Evolutionary conservation across 2,113 vertebrate genomes (phyloP).

Genomic region (Sander lucioperca): DNA sequence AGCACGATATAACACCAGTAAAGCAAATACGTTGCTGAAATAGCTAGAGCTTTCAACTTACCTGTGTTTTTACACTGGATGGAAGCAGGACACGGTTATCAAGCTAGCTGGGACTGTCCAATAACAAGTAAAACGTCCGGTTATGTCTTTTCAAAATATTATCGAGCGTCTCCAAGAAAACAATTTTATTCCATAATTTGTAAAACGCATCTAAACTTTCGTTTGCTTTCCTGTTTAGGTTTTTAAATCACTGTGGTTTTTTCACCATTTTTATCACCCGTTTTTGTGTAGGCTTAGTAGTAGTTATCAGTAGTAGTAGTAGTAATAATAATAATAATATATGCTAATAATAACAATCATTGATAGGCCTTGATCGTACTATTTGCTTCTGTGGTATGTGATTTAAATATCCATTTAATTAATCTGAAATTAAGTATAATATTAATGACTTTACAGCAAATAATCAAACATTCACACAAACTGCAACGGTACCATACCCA

Average conservation of each 20-base stretch:
- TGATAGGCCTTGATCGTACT: background rate
- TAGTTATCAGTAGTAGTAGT: too few species aligned
- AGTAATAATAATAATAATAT: too few species aligned
- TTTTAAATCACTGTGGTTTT: too few species aligned
- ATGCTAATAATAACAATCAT: background rate
- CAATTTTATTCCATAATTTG: too few species aligned
- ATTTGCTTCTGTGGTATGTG: background rate
- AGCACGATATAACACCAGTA: too few species aligned
- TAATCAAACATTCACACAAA: background rate
- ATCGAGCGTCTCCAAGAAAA: background rate
- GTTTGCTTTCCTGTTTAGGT: background rate
- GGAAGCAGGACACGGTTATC: background rate
- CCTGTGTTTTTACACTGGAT: constrained; percentile 62
- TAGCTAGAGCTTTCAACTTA: constrained; percentile 25
- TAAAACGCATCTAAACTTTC: background rate
- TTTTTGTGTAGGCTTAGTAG: too few species aligned
- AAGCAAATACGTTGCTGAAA: background rate
- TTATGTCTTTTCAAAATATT: constrained; percentile 38
- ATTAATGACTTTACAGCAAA: background rate
- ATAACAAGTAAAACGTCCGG: constrained; percentile 6
- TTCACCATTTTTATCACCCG: too few species aligned
- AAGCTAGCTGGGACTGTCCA: background rate
- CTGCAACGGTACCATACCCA: background rate
- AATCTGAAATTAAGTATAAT: background rate
- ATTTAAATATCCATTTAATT: background rate